Base-by-base conservation (phyloP, 2,888 invertebrate genomes). In the Lepidocyrtoides sp. region DNA sequence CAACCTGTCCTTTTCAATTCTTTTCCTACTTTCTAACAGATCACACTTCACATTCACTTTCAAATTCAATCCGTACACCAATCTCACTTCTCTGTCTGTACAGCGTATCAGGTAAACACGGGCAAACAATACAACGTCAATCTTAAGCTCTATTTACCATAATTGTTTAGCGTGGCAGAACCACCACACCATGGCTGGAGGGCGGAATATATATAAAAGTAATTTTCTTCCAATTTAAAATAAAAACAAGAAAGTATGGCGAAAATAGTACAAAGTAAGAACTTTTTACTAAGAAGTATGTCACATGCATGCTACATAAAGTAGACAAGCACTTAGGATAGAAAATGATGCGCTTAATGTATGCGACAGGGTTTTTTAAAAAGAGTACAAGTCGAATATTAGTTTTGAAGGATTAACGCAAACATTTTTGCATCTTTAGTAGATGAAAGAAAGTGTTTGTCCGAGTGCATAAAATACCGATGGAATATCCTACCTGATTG, bases 401-500 rank as follows among this genome's bases (percentile, higher is more conserved):
- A 48, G n/a, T n/a, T n/a, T n/a, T n/a, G n/a, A n/a, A n/a, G n/a
- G n/a, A n/a, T n/a, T n/a, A n/a, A n/a, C n/a, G n/a, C n/a, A n/a
- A n/a, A n/a, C n/a, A n/a, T n/a, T n/a, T n/a, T n/a, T n/a, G n/a
- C n/a, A n/a, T n/a, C n/a, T n/a, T n/a, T n/a, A n/a, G n/a, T n/a
- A n/a, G n/a, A n/a, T n/a, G n/a, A n/a, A n/a, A n/a, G n/a, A n/a
- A n/a, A n/a, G n/a, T n/a, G n/a, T n/a, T n/a, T n/a, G n/a, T n/a
- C n/a, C n/a, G n/a, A n/a, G n/a, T n/a, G n/a, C n/a, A 48, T 48
- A 48, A 48, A 48, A 10, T 48, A 10, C 8, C 48, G 48, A 48
- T 48, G 10, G 48, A 51, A 32, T 36, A 57, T 82, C 95, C 95
- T 94, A 96, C 95, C 97, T 95, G 92, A 96, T 95, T 94, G 96